Conservation (phyloP, 2,888 invertebrate genomes). For the Lasioglossum pauxillum region DNA sequence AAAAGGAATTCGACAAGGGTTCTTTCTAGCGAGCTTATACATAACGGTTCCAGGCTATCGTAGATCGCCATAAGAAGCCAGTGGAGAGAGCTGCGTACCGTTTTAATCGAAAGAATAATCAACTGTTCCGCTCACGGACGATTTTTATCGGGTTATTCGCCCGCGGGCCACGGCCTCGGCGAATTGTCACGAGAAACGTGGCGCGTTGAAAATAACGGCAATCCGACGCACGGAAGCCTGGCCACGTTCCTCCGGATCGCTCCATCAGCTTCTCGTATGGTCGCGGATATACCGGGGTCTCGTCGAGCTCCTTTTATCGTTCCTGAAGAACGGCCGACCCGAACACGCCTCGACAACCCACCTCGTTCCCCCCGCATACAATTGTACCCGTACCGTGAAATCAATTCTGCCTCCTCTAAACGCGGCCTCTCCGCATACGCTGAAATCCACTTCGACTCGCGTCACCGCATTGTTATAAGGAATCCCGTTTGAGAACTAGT, state of each 20-base stretch:
- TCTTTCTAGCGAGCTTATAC: not conserved
- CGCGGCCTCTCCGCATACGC: not conserved
- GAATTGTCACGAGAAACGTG: slow-evolving; percentile 40
- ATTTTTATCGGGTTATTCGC: slow-evolving; percentile 37
- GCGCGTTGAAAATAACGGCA: slow-evolving; percentile 49
- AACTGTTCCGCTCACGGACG: slow-evolving; percentile 16
- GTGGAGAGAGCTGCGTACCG: not conserved
- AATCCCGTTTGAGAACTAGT: too few species aligned
- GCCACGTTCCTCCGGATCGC: slow-evolving; percentile 37
- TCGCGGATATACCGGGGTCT: not conserved
- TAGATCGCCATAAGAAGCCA: not conserved
- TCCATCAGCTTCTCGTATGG: slow-evolving; percentile 38
- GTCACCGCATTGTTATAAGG: not conserved
- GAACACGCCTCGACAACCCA: slow-evolving; percentile 1
- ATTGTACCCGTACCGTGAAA: not conserved
- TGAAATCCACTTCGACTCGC: slow-evolving; percentile 7
- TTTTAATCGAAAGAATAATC: slow-evolving; percentile 13
- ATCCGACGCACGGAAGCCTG: slow-evolving; percentile 38
- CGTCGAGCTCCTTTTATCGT: slow-evolving; percentile 44
- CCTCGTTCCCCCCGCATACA: slow-evolving; percentile 9
- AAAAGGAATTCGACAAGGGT: not conserved
- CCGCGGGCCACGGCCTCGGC: not conserved
- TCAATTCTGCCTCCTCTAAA: slow-evolving; percentile 13
- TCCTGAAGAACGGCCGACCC: slow-evolving; percentile 24
- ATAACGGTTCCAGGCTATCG: not conserved